A percentile compares a stretch with the other conserved stretches of the same genome.
phyloP scores from a whole-genome alignment of 2,797 vertebrate genomes.

The Clarias laeviceps region DNA sequence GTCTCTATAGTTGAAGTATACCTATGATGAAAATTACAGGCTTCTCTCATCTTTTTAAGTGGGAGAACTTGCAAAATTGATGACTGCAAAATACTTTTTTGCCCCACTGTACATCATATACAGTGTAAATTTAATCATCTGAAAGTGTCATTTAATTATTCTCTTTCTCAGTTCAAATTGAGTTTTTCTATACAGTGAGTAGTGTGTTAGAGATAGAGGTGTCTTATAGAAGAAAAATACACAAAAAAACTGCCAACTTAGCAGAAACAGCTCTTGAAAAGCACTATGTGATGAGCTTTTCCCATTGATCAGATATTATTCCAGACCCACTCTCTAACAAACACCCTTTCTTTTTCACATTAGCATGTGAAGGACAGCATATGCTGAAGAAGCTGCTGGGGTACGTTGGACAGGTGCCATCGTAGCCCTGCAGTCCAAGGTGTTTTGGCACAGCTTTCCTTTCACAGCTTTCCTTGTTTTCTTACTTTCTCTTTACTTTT shows the following conservation, averaged over 20 bases:
- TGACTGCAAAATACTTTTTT: too few species aligned
- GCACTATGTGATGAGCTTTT: background rate
- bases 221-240: background rate
- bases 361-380: constrained; percentile 35
- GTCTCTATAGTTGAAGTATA: too few species aligned
- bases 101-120: background rate
- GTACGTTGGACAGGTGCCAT: constrained; percentile 26
- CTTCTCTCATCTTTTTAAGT: too few species aligned
- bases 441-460: background rate
- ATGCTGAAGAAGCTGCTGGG: constrained; percentile 41
- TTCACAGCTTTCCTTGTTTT: background rate
- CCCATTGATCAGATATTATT: constrained; percentile 1
- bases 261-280: background rate
- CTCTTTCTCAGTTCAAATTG: too few species aligned
- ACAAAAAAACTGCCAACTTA: background rate
- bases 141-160: background rate
- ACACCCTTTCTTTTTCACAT: constrained; percentile 1
- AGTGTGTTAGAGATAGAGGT: background rate
- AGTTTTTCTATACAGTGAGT: background rate
- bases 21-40: too few species aligned
- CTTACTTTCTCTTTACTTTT: too few species aligned
- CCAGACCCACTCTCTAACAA: background rate
- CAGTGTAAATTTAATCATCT: background rate
- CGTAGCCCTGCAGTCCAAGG: background rate
- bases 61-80: too few species aligned